Evolutionary conservation across 2,797 vertebrate genomes (phyloP).

Genomic region (Halcyon badia): DNA sequence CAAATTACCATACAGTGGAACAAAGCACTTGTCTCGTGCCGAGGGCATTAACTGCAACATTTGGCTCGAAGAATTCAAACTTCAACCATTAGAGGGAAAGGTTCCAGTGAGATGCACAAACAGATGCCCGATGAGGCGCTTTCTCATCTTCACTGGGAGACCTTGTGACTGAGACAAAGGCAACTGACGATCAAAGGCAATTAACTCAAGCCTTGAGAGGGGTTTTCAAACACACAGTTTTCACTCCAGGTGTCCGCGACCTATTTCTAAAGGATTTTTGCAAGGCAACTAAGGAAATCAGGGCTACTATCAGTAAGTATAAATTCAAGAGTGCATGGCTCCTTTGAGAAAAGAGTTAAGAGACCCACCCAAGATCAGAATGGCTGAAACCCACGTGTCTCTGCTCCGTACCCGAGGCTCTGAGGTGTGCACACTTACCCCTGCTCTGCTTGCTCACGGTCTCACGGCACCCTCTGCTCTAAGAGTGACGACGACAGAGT

Average conservation of each 20-base stretch:
- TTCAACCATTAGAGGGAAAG: not conserved
- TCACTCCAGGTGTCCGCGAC: not conserved
- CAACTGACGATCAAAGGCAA: not conserved
- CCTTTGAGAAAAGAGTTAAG: not conserved
- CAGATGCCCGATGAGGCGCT: not conserved
- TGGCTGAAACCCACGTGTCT: rapidly evolving
- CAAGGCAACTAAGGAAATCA: not conserved
- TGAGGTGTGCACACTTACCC: not conserved
- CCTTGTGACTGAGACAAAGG: not conserved
- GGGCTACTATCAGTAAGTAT: not conserved
- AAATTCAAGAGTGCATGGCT: rapidly evolving
- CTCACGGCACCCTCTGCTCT: not conserved
- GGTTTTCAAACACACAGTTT: not conserved
- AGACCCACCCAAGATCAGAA: rapidly evolving
- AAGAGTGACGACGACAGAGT: not conserved
- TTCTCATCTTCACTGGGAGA: not conserved
- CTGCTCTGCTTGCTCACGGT: not conserved
- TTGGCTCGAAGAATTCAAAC: not conserved
- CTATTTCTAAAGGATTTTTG: not conserved
- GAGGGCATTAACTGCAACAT: not conserved
- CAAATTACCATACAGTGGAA: not conserved
- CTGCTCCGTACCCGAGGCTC: not conserved
- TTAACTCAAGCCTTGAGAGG: not conserved
- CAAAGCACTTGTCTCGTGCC: rapidly evolving
- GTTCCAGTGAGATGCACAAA: not conserved